These are phyloP conservation scores for Calameuta filiformis DNA, from an alignment of 2,888 invertebrate species.

Conservation along the genomic window DNA sequence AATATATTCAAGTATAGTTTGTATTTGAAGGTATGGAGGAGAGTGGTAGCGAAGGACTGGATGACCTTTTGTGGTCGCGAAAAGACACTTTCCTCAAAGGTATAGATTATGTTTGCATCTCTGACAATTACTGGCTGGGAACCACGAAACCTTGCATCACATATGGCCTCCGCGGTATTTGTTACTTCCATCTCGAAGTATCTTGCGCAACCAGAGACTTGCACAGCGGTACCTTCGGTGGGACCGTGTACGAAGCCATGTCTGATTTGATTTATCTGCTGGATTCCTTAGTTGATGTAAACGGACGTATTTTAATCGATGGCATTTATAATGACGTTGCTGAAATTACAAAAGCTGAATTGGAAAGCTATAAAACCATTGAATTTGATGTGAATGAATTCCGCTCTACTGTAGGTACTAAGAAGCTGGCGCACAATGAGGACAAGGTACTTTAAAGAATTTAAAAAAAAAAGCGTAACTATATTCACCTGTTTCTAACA, in stretches of 20 bases:
- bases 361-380: slow-evolving; percentile 81
- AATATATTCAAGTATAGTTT: slow-evolving; percentile 70
- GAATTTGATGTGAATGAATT: slow-evolving; percentile 88
- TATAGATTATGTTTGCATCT: slow-evolving; percentile 96
- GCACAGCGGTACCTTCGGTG: slow-evolving; percentile 96
- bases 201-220: slow-evolving; percentile 92
- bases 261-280: slow-evolving; percentile 89
- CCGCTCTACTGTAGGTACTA: slow-evolving; percentile 77
- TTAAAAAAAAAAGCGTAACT: slow-evolving; percentile 5
- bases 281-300: slow-evolving; percentile 83
- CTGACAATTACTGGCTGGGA: slow-evolving; percentile 99
- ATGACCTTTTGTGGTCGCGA: slow-evolving; percentile 78
- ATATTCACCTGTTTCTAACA: slow-evolving; percentile 7
- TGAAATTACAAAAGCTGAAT: slow-evolving; percentile 77
- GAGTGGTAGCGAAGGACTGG: slow-evolving; percentile 95
- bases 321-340: slow-evolving; percentile 88
- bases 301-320: slow-evolving; percentile 87
- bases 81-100: slow-evolving; percentile 83
- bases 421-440: slow-evolving; percentile 78
- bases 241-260: slow-evolving; percentile 92
- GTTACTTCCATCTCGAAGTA: slow-evolving; percentile 90
- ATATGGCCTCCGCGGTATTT: slow-evolving; percentile 93
- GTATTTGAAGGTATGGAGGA: slow-evolving; percentile 99
- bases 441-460: slow-evolving; percentile 70
- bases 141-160: slow-evolving; percentile 97